Percentiles rank a stretch among this genome's conserved stretches.
Conservation (phyloP, 1,140 invertebrate genomes). For the Hylyphantes graminicola region DNA sequence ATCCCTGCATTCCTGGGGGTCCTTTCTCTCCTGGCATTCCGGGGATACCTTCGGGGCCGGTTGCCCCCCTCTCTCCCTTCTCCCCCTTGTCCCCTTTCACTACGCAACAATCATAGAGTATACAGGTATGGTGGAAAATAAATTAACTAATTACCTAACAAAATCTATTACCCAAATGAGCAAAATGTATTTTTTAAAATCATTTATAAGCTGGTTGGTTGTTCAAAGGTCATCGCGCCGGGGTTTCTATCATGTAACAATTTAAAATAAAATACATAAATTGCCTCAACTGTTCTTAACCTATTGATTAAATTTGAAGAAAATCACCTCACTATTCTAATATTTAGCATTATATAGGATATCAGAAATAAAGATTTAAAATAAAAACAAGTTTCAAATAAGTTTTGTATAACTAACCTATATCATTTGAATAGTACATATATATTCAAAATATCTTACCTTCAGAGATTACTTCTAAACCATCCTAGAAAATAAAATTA, state of each 20-base stretch:
- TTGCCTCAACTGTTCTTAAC: too few relatives aligned
- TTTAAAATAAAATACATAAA: too few relatives aligned
- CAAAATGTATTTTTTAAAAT: not conserved
- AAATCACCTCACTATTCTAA: too few relatives aligned
- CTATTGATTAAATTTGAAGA: too few relatives aligned
- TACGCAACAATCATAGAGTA: not conserved
- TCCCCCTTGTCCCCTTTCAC: conserved; percentile 43
- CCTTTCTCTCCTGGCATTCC: conserved; percentile 37
- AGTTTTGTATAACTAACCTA: too few relatives aligned
- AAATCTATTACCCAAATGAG: not conserved
- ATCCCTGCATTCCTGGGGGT: conserved; percentile 31
- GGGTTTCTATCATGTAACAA: too few relatives aligned
- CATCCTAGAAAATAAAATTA: conserved; percentile 35
- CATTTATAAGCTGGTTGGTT: too few relatives aligned
- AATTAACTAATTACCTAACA: not conserved
- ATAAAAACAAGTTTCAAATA: too few relatives aligned
- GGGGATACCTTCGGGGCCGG: conserved; percentile 73
- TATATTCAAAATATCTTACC: conserved; percentile 20
- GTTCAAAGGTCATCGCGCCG: too few relatives aligned
- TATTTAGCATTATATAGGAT: too few relatives aligned
- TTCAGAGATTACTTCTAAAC: conserved; percentile 47
- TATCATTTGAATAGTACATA: too few relatives aligned
- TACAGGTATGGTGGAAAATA: not conserved
- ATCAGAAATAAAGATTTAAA: too few relatives aligned
- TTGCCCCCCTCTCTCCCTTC: conserved; percentile 56